Percentiles rank a stretch among this genome's conserved stretches.
These are phyloP conservation scores for Nestor notabilis DNA, from an alignment of 2,113 vertebrate species.

Conservation along the genomic window DNA sequence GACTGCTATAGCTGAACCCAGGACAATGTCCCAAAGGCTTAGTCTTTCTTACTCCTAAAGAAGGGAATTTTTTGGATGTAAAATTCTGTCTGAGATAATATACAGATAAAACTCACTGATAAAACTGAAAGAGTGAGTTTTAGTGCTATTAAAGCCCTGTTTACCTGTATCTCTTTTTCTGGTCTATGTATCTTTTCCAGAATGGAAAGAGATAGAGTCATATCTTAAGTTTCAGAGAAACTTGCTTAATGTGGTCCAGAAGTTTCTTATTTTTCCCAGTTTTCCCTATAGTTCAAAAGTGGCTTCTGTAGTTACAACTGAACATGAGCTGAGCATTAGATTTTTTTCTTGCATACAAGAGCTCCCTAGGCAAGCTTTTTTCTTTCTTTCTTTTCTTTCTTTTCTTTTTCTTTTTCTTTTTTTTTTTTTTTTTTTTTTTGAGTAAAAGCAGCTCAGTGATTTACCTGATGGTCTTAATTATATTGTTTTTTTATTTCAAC, in stretches of 20 bases:
- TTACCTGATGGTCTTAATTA: neutral
- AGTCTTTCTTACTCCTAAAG: neutral
- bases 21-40: neutral
- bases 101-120: neutral
- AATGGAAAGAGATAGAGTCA: neutral
- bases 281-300: neutral
- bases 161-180: neutral
- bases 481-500: neutral
- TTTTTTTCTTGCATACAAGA: neutral
- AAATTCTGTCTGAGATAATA: neutral
- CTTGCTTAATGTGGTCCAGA: neutral
- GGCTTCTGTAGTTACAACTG: neutral
- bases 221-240: neutral
- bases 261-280: neutral
- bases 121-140: neutral
- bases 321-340: neutral
- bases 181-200: neutral
- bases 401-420: neutral
- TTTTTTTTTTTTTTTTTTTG: neutral
- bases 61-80: neutral
- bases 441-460: neutral
- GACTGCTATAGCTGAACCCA: too few relatives aligned
- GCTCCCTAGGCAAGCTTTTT: neutral
- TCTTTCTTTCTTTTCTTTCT: neutral
- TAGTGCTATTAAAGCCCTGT: neutral